Evolutionary conservation across 2,113 vertebrate genomes (phyloP).

Genomic region (Oncorhynchus keta): DNA sequence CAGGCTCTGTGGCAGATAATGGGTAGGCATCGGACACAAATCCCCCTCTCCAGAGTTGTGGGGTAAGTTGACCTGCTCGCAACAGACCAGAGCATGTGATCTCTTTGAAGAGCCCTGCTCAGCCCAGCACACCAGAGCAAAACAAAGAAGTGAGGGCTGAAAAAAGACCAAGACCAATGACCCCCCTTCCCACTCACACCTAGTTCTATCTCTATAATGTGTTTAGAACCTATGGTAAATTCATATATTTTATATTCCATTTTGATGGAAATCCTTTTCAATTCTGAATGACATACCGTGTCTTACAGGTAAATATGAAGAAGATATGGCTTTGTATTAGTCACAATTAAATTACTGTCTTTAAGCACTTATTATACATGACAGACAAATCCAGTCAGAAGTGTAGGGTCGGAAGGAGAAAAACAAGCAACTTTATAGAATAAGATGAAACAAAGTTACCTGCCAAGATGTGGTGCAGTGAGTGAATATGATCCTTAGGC

Average conservation of each 20-base stretch:
- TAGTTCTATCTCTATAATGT: not conserved
- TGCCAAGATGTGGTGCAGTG: not conserved
- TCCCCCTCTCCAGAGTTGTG: constrained; percentile 42
- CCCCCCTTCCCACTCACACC: no score
- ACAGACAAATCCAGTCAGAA: constrained; percentile 29
- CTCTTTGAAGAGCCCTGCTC: constrained; percentile 50
- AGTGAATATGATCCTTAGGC: not conserved
- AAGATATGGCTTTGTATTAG: constrained; percentile 30
- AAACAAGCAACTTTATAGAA: constrained; percentile 34
- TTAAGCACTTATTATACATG: constrained; percentile 5
- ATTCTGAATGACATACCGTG: not conserved
- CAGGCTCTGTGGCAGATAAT: constrained; percentile 19
- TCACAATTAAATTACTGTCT: constrained; percentile 33
- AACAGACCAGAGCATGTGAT: constrained; percentile 33
- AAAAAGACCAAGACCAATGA: not conserved
- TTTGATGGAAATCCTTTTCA: not conserved
- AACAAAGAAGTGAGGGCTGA: not conserved
- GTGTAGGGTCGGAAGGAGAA: constrained; percentile 11
- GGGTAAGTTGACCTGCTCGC: constrained; percentile 52
- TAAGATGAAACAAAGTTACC: constrained; percentile 30
- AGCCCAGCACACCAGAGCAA: constrained; percentile 21
- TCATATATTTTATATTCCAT: not conserved
- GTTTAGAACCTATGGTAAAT: not conserved
- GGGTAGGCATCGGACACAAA: constrained; percentile 32
- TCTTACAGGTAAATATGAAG: constrained; percentile 39